Base-by-base conservation (phyloP, 2,113 vertebrate species). In the Myocastor coypus region DNA sequence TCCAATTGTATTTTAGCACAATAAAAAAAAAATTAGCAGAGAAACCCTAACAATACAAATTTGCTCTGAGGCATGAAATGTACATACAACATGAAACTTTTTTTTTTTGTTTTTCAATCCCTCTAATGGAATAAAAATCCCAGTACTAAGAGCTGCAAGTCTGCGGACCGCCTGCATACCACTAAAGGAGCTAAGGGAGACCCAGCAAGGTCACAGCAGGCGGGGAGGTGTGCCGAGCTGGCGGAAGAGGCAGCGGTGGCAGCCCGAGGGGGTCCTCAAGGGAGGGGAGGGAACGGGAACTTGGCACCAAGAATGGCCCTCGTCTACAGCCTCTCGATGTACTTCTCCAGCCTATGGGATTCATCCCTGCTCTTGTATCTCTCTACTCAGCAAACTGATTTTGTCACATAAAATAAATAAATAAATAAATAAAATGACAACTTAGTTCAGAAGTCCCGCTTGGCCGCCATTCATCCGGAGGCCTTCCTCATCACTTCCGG, bases 51-150 rank as follows among this genome's bases (percentile, higher is more conserved):
- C 26, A 30, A 75, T 88, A 85, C 52, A n/a, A 89, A 83, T 75
- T 82, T 68, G 34, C 91, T 82, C 91, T 89, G 63, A 95, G 59
- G 94, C 84, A 66, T 22, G 78, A 83, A 81, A 92, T 57, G 69
- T 42, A 80, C 46, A 63, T 52, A 34, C 4, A 40, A 4, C 50
- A 69, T 55, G 7, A 46, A 87, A 66, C 0, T 16, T 82, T 46
- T 55, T 55, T 55, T 55, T 14, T 57, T 57, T 57, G 46, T 52
- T 52, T 52, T 52, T 52, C 9, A 24, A 40, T 81, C 75, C 19
- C 59, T 50, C 16, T 68, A 66, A 61, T 59, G 40, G 88, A 83
- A 85, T 82, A 84, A 80, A 87, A 81, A 46, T 19, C 2, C 32
- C 83, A 81, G 84, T n/a, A n/a, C 17, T n/a, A 82, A 13, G 55